A percentile compares a stretch with the other conserved stretches of the same genome.
Evolutionary conservation across 2,113 vertebrate genomes (phyloP).

Genomic region (Corythornis madagascariensis): DNA sequence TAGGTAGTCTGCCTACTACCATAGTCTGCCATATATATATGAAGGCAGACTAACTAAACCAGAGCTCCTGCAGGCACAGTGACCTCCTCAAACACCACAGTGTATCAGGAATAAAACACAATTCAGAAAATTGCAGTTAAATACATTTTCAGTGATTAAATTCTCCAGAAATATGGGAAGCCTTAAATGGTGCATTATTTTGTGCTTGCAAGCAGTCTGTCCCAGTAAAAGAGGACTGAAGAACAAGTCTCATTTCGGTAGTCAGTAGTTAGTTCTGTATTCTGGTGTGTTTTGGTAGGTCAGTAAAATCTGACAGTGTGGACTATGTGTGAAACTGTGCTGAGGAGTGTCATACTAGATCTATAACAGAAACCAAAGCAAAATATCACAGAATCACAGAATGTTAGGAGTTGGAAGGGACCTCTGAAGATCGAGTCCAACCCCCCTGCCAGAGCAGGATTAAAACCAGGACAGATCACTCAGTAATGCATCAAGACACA

Average conservation of each 20-base stretch:
- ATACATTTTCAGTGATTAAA: neutral
- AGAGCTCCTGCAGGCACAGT: neutral
- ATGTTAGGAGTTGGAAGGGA: too few relatives aligned
- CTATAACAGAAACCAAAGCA: neutral
- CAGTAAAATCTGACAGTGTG: neutral
- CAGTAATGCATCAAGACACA: too few relatives aligned
- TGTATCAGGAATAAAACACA: neutral
- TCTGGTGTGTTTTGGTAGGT: neutral
- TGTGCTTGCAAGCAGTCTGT: neutral
- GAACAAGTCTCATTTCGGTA: neutral
- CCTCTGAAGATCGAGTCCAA: too few relatives aligned
- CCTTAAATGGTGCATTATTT: neutral
- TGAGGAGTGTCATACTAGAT: neutral
- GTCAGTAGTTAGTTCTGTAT: neutral
- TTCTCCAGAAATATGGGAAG: neutral
- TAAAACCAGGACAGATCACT: too few relatives aligned
- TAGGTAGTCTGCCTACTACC: too few relatives aligned
- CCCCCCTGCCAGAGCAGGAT: too few relatives aligned
- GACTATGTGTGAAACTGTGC: neutral
- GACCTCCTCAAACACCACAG: fast-evolving
- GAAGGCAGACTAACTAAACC: neutral
- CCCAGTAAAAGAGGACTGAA: neutral
- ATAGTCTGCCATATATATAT: too few relatives aligned
- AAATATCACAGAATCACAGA: neutral
- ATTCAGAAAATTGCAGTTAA: neutral